Percentiles rank a stretch among this genome's conserved stretches.
These are phyloP conservation scores for Pluvialis apricaria DNA, from an alignment of 2,113 vertebrate genomes.

Conservation along the genomic window DNA sequence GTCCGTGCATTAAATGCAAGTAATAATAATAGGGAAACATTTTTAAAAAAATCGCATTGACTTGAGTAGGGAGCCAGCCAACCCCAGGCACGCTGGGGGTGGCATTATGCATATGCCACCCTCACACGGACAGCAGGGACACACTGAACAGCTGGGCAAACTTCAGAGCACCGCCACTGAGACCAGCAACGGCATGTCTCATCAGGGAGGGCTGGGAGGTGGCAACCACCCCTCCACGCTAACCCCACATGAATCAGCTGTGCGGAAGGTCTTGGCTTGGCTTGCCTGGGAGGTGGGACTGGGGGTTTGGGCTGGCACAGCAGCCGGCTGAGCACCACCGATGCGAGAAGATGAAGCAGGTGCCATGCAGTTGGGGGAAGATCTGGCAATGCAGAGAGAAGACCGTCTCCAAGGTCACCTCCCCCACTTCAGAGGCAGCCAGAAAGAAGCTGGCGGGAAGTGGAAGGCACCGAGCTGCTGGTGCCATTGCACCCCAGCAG, in stretches of 20 bases:
- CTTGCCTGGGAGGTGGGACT: rapidly evolving
- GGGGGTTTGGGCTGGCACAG: not conserved
- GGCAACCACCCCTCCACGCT: not conserved
- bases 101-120: not conserved
- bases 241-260: not conserved
- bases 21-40: not conserved
- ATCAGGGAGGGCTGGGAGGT: not conserved
- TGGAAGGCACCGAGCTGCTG: not conserved
- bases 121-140: not conserved
- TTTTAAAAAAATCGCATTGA: not conserved
- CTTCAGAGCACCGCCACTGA: not conserved
- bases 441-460: not conserved
- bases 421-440: not conserved
- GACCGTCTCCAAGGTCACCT: not conserved
- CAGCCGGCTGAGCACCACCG: not conserved
- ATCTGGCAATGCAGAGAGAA: not conserved
- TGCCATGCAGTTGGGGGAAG: not conserved
- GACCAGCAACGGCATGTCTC: not conserved
- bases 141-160: not conserved
- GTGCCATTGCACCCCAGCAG: not conserved
- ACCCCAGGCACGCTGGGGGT: not conserved
- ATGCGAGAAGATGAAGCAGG: not conserved
- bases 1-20: not conserved
- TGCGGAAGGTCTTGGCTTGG: not conserved
- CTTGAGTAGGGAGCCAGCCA: not conserved